Conservation (phyloP, 2,797 vertebrate genomes). For the Platalea minor region DNA sequence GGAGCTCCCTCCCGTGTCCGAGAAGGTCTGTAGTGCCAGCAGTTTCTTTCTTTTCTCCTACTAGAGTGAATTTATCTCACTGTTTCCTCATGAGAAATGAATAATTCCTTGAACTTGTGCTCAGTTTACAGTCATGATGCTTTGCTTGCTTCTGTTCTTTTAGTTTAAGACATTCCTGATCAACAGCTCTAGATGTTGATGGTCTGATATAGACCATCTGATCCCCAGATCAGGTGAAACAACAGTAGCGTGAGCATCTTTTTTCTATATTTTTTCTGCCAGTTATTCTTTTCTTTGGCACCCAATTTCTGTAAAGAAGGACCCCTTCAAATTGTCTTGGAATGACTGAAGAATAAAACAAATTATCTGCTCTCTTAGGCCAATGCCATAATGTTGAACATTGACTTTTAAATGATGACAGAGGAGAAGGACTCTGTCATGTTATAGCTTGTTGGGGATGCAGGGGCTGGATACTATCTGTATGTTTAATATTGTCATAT, state of each 20-base stretch:
- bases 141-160: background rate
- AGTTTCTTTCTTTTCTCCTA: background rate
- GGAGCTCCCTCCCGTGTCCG: background rate
- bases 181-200: background rate
- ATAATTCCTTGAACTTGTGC: background rate
- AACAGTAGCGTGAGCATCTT: background rate
- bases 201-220: background rate
- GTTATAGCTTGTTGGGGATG: background rate
- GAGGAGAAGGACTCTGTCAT: background rate
- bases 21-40: background rate
- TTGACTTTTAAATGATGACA: background rate
- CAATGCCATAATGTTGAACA: background rate
- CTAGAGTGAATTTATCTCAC: background rate
- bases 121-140: rapidly evolving
- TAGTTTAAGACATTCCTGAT: background rate
- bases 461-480: background rate
- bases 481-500: background rate
- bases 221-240: background rate
- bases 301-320: background rate
- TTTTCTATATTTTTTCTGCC: background rate
- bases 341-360: background rate
- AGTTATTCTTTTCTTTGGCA: background rate
- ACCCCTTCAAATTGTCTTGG: background rate
- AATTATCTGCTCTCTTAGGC: background rate
- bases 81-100: background rate